Evolutionary conservation across 2,888 invertebrate genomes (phyloP), one percentile per base, ranked within the genome.

Genomic region (Limnephilus marmoratus): DNA sequence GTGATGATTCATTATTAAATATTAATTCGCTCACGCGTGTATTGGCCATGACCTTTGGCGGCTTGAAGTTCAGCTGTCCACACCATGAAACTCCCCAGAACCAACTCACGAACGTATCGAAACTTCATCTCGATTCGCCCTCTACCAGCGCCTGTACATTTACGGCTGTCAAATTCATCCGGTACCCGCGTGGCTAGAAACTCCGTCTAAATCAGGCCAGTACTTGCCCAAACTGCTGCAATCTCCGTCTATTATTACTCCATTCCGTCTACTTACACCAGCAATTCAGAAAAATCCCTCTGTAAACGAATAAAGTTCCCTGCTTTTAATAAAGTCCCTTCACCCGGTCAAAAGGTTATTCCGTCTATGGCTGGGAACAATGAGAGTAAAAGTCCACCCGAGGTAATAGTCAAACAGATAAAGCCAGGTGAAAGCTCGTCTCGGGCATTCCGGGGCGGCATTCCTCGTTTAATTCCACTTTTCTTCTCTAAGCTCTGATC

Each of bases 391-490:
- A 89, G 45, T 45, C 83, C 45, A 34, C 49, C 34, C 91, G 85
- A 93, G 91, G 91, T 90, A 91, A 87, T 83, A 82, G 34, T 82
- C 93, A 91, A 93, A 91, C 91, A 93, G 93, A 93, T 92, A 92
- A 92, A 92, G 81, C 68, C 92, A 91, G 91, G 91, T 92, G 41
- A 49, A 91, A 34, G 12, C 80, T 41, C 81, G 49, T 31, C 90
- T 31, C 83, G 68, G 68, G 68, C 68, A 68, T 68, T 68, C 24
- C 24, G 68, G 68, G 24, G 5, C 68, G 13, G 90, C 49, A 82
- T 31, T 90, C 53, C 90, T 37, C 90, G 31, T 83, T 83, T 90
- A 83, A 53, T 83, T 81, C 49, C 90, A 13, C 53, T 83, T 53
- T 83, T 31, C 89, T 53, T 82, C 34, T 29, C 11, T 49, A 34